phyloP scores from a whole-genome alignment of 2,888 invertebrate genomes.

The Ligdia adustata region DNA sequence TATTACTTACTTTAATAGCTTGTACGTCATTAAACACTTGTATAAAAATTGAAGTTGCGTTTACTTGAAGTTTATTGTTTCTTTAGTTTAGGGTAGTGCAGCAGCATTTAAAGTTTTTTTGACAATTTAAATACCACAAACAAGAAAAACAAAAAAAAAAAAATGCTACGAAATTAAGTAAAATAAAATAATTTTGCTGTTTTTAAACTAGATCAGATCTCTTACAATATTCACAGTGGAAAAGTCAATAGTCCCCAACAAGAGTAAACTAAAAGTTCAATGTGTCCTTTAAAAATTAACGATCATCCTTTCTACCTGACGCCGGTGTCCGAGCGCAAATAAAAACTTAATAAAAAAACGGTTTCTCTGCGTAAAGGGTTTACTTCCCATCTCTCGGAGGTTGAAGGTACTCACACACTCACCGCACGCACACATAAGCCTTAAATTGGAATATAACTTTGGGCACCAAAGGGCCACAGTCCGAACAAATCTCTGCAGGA shows the following conservation, averaged over 20 bases:
- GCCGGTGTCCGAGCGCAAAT: conserved; percentile 83
- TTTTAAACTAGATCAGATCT: no score
- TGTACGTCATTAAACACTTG: conserved; percentile 31
- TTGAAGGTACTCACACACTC: conserved; percentile 61
- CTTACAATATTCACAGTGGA: neutral
- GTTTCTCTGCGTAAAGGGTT: conserved; percentile 83
- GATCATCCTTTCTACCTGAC: conserved; percentile 84
- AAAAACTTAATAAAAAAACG: conserved; percentile 66
- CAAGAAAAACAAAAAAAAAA: no score
- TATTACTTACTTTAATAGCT: conserved; percentile 37
- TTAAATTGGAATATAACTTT: conserved; percentile 49
- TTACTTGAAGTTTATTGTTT: no score
- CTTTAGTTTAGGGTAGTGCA: no score
- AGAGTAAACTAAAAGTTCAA: conserved; percentile 45
- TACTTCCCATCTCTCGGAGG: conserved; percentile 83
- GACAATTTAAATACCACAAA: no score
- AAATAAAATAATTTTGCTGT: no score
- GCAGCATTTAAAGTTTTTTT: no score
- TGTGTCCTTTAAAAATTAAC: conserved; percentile 82
- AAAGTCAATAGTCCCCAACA: conserved; percentile 23
- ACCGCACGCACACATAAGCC: conserved; percentile 43
- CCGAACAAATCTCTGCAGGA: conserved; percentile 77
- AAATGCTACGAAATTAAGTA: no score
- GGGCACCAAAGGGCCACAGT: conserved; percentile 64
- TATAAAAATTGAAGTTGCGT: conserved; percentile 23